phyloP scores from a whole-genome alignment of 2,888 invertebrate genomes.

The Tupiocoris notatus region DNA sequence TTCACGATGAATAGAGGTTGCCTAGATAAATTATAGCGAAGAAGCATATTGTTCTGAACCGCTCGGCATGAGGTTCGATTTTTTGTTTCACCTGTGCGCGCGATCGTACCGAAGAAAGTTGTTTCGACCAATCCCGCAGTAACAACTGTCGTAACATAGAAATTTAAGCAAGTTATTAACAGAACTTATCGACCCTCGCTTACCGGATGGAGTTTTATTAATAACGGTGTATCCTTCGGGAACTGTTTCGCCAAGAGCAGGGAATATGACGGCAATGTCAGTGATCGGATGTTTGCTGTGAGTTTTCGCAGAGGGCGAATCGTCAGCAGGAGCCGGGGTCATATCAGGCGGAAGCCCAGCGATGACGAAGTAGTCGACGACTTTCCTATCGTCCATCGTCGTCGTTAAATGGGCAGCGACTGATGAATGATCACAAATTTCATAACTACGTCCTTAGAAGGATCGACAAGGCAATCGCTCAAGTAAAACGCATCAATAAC shows the following conservation, averaged over 20 bases:
- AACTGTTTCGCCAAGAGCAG: conserved; percentile 78
- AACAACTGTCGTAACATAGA: too few relatives aligned
- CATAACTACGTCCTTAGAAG: not conserved
- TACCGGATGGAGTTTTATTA: conserved; percentile 74
- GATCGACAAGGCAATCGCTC: not conserved
- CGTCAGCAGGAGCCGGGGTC: conserved; percentile 73
- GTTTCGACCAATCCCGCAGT: too few relatives aligned
- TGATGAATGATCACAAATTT: too few relatives aligned
- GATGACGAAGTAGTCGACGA: conserved; percentile 98
- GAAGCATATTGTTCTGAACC: too few relatives aligned
- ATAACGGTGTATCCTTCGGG: conserved; percentile 75
- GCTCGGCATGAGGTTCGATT: too few relatives aligned
- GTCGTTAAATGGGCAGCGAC: too few relatives aligned
- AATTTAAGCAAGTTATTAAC: too few relatives aligned
- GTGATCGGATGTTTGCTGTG: conserved; percentile 88
- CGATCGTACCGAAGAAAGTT: too few relatives aligned
- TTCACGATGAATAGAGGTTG: too few relatives aligned
- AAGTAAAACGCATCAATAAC: not conserved
- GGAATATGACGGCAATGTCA: conserved; percentile 90
- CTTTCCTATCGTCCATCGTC: conserved; percentile 77
- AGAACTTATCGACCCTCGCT: too few relatives aligned
- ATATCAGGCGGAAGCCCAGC: conserved; percentile 87
- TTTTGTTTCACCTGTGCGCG: too few relatives aligned
- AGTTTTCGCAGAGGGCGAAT: conserved; percentile 68
- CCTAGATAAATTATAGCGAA: too few relatives aligned